Evolutionary conservation across 2,797 vertebrate species (phyloP).

Genomic region (Euthynnus affinis): DNA sequence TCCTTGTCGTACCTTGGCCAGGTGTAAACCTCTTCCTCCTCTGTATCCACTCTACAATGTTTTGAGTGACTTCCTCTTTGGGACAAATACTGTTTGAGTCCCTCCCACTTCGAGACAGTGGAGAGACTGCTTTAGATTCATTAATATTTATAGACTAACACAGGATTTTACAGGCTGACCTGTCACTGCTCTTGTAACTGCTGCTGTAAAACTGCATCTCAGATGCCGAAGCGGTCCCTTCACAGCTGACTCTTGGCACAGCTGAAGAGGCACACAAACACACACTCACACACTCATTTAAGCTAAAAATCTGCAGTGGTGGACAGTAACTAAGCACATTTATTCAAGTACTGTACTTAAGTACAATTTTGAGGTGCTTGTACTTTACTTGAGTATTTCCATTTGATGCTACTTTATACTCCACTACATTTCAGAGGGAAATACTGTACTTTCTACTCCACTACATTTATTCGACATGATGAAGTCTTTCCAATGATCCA

Average conservation of each 20-base stretch:
- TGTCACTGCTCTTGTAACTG: constrained; percentile 63
- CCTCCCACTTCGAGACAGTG: constrained; percentile 23
- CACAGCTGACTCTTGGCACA: constrained; percentile 51
- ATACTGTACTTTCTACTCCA: too few relatives aligned
- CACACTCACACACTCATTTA: constrained; percentile 22
- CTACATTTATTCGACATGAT: too few relatives aligned
- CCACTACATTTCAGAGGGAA: too few relatives aligned
- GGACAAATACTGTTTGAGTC: constrained; percentile 40
- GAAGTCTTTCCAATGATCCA: too few relatives aligned
- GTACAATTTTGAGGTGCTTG: too few relatives aligned
- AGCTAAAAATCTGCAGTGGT: constrained; percentile 15
- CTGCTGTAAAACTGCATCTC: constrained; percentile 64
- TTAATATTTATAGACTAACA: constrained; percentile 71
- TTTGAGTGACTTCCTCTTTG: constrained; percentile 37
- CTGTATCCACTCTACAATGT: constrained; percentile 35
- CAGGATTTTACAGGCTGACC: constrained; percentile 64
- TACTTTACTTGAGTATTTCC: too few relatives aligned
- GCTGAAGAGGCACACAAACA: constrained; percentile 17
- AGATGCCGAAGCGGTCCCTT: constrained; percentile 32
- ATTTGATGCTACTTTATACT: too few relatives aligned
- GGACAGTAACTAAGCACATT: too few relatives aligned
- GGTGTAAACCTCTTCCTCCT: constrained; percentile 10
- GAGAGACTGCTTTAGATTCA: constrained; percentile 47
- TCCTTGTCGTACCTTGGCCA: not conserved
- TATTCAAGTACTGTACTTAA: too few relatives aligned